Conservation (phyloP, 2,888 invertebrate genomes). For the Eupithecia insigniata region DNA sequence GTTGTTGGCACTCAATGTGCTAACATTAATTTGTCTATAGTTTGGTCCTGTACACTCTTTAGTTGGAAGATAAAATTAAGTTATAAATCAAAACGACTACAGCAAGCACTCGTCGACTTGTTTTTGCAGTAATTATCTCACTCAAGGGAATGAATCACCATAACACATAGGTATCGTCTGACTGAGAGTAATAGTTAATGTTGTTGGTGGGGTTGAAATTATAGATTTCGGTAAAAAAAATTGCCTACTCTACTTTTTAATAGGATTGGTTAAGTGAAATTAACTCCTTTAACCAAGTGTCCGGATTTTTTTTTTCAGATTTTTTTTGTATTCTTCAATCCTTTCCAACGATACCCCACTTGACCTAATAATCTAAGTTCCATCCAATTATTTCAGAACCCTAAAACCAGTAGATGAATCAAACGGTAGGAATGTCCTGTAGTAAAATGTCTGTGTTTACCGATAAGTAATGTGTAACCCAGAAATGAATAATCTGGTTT, state of each 20-base stretch:
- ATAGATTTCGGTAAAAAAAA: not conserved
- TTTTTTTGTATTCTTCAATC: no score
- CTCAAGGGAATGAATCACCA: constrained; percentile 38
- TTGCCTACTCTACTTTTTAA: not conserved
- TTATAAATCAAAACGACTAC: constrained; percentile 49
- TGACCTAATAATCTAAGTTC: not conserved
- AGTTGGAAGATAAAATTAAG: constrained; percentile 43
- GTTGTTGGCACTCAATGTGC: no score
- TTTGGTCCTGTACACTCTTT: constrained; percentile 13
- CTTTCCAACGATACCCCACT: not conserved
- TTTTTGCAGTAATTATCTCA: constrained; percentile 52
- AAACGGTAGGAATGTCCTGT: not conserved
- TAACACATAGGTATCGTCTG: constrained; percentile 15
- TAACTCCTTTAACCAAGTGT: not conserved
- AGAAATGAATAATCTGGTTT: constrained; percentile 20
- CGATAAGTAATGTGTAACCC: constrained; percentile 7
- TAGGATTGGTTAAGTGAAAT: not conserved
- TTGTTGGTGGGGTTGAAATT: not conserved
- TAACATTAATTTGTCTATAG: constrained; percentile 11
- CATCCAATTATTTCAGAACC: not conserved
- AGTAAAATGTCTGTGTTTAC: constrained; percentile 8
- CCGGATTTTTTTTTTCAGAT: no score
- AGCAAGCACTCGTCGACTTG: constrained; percentile 31
- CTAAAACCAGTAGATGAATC: not conserved
- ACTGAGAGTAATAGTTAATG: not conserved